Evolutionary conservation across 2,797 vertebrate genomes (phyloP).

Genomic region (Jordanella pulchra): DNA sequence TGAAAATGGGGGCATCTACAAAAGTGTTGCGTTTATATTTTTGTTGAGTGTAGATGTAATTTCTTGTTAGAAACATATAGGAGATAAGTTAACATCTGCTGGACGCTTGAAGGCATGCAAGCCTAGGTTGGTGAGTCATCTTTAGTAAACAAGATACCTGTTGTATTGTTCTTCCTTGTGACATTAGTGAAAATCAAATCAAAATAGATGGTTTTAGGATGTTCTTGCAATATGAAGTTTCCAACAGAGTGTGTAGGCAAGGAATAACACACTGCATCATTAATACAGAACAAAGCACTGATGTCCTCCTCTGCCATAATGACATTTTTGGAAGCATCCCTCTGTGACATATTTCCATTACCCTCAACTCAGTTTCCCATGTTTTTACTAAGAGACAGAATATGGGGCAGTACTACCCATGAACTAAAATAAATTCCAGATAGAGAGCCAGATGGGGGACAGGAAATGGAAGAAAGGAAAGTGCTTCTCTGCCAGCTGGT

Average conservation of each 20-base stretch:
- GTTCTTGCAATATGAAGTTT: slow-evolving; percentile 26
- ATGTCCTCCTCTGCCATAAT: slow-evolving; percentile 36
- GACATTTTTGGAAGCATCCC: slow-evolving; percentile 42
- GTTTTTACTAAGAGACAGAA: slow-evolving; percentile 53
- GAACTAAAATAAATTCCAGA: slow-evolving; percentile 63
- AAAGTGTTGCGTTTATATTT: no score
- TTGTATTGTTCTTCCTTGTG: slow-evolving; percentile 30
- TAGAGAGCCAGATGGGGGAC: slow-evolving; percentile 66
- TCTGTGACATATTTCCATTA: slow-evolving; percentile 67
- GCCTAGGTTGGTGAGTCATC: slow-evolving; percentile 50
- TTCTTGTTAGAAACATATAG: slow-evolving; percentile 23
- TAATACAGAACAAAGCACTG: slow-evolving; percentile 38
- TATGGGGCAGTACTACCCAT: slow-evolving; percentile 44
- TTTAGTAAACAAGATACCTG: slow-evolving; percentile 35
- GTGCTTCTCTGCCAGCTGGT: slow-evolving; percentile 70
- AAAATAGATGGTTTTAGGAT: slow-evolving; percentile 49
- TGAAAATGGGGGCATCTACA: no score
- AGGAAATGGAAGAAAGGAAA: slow-evolving; percentile 69
- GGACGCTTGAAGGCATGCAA: slow-evolving; percentile 30
- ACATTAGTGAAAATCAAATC: slow-evolving; percentile 39
- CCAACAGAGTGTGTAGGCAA: slow-evolving; percentile 13
- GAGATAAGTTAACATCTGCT: slow-evolving; percentile 32
- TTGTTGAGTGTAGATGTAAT: no score
- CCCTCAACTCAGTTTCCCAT: slow-evolving; percentile 51
- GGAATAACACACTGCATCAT: slow-evolving; percentile 15